phyloP scores from a whole-genome alignment of 1,140 invertebrate genomes.

The Drosophila sp. region DNA sequence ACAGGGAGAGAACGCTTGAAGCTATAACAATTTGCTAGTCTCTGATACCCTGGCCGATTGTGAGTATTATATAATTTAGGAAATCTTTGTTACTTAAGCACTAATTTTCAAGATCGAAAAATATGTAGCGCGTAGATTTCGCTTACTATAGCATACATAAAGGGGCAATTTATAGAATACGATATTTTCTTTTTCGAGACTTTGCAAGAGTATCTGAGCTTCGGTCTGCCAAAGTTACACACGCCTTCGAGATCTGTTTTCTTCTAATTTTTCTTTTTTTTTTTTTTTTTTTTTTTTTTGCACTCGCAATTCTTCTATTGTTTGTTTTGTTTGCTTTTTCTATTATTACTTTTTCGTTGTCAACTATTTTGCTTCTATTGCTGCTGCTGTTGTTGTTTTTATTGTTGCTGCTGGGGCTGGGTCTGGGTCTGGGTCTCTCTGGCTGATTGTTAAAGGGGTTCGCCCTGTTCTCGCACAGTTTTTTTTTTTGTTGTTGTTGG shows the following conservation, averaged over 20 bases:
- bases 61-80: not conserved
- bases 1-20: constrained; percentile 21
- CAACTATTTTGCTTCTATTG: constrained; percentile 68
- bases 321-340: constrained; percentile 63
- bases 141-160: not conserved
- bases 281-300: constrained; percentile 42
- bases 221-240: constrained; percentile 13
- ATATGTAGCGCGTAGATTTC: no score
- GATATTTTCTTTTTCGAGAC: no score
- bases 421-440: constrained; percentile 47
- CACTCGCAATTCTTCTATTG: constrained; percentile 57
- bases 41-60: not conserved
- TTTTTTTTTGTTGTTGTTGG: constrained; percentile 24
- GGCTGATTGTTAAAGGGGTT: constrained; percentile 59
- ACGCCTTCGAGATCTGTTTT: constrained; percentile 35
- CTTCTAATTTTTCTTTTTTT: constrained; percentile 18
- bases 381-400: constrained; percentile 19
- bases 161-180: not conserved
- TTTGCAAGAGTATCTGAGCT: not conserved
- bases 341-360: constrained; percentile 60
- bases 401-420: constrained; percentile 13
- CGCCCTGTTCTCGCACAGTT: constrained; percentile 46
- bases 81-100: not conserved
- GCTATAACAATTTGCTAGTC: not conserved
- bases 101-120: no score